These are phyloP conservation scores for Brevimyrus niger DNA, from an alignment of 2,113 vertebrate species.

Conservation along the genomic window DNA sequence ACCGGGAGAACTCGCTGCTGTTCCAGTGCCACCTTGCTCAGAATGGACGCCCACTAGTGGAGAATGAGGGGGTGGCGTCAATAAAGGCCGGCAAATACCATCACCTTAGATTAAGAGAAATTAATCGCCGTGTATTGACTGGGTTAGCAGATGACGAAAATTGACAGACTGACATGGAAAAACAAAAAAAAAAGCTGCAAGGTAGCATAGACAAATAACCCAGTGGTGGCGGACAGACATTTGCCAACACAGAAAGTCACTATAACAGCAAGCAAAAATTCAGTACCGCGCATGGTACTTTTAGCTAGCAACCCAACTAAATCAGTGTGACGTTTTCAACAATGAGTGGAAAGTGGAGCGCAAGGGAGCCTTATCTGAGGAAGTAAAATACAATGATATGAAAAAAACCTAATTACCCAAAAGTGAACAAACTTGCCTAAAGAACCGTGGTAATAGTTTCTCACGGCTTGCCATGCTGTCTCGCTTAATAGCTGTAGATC, in stretches of 20 bases:
- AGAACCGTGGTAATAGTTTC: neutral
- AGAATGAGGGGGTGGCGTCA: conserved; percentile 25
- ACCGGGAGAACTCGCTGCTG: conserved; percentile 85
- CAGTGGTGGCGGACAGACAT: neutral
- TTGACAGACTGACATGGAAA: no score
- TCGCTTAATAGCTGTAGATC: neutral
- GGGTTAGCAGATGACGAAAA: neutral
- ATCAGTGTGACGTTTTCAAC: neutral
- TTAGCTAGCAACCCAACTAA: neutral
- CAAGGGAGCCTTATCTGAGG: neutral
- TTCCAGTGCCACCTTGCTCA: conserved; percentile 78
- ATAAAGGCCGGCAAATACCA: neutral
- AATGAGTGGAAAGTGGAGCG: neutral
- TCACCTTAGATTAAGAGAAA: neutral
- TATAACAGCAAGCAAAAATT: neutral
- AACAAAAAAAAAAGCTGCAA: neutral
- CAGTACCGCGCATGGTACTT: neutral
- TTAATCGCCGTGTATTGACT: neutral
- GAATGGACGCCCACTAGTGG: conserved; percentile 79
- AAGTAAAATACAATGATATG: neutral
- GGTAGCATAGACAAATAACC: neutral
- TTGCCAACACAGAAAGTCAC: neutral
- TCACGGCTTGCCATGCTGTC: neutral
- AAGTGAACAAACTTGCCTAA: neutral
- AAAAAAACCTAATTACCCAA: neutral